Conservation (phyloP, 1,140 invertebrate genomes). For the Eciton burchellii region DNA sequence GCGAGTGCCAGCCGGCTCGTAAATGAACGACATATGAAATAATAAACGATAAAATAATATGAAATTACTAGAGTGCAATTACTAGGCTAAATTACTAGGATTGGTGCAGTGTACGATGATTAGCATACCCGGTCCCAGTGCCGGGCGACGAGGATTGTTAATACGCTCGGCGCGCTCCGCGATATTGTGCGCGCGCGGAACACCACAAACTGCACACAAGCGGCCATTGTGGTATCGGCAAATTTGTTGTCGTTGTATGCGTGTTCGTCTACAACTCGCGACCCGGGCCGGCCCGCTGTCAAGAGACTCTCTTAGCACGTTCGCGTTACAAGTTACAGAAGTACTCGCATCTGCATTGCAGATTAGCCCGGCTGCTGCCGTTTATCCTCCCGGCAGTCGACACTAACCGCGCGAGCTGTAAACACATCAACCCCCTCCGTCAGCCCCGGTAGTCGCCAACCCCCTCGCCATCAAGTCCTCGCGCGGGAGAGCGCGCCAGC, state of each 20-base stretch:
- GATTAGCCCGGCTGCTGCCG: slow-evolving; percentile 50
- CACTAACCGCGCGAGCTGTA: slow-evolving; percentile 55
- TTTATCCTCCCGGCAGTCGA: slow-evolving; percentile 55
- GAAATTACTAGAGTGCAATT: not conserved
- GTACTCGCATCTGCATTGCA: slow-evolving; percentile 58
- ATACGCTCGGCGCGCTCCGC: not conserved
- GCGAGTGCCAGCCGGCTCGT: not conserved
- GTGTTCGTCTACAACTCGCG: slow-evolving; percentile 28
- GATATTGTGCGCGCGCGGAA: slow-evolving; percentile 31
- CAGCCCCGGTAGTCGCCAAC: too few species aligned
- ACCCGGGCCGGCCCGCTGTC: slow-evolving; percentile 22
- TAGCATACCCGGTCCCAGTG: not conserved
- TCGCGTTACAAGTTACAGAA: slow-evolving; percentile 59
- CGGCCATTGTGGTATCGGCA: slow-evolving; percentile 49
- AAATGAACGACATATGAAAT: not conserved
- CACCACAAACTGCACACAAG: slow-evolving; percentile 20
- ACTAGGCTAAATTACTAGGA: too few species aligned
- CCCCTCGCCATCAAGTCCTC: too few species aligned
- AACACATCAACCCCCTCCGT: slow-evolving; percentile 27
- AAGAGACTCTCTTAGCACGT: slow-evolving; percentile 51
- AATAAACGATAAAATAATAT: too few species aligned
- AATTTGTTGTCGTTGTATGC: slow-evolving; percentile 49
- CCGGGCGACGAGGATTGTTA: slow-evolving; percentile 22
- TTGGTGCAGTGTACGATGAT: not conserved
- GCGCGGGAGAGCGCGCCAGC: too few species aligned